Evolutionary conservation across 2,113 vertebrate species (phyloP), one percentile per base, ranked within the genome.

Genomic region (Phalacrocorax carbo): DNA sequence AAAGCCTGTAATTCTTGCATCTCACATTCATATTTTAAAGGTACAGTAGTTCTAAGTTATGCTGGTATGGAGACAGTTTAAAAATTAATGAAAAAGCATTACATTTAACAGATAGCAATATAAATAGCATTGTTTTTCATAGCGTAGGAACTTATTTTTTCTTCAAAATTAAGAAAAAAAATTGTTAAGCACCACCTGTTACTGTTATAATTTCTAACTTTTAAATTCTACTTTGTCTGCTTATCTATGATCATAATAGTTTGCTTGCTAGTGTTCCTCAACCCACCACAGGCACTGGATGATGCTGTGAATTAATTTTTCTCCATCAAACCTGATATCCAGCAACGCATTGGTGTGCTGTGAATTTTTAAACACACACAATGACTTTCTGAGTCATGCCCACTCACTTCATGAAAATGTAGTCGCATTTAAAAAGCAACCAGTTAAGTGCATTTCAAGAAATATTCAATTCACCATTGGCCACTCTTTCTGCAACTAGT

Each of bases 21-120:
- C 57, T 93, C n/a, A 61, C 90, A 93, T 94, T 69, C n/a, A 88
- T 95, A 92, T 95, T 96, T 96, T 88, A 96, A 95, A 95, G 54
- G 36, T 90, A 85, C 61, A 91, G 46, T 38, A 93, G 70, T 94
- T 95, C 55, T 40, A 62, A 93, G 58, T 57, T 81, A 82, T 15
- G 20, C 62, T 73, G 69, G 65, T 87, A 94, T 73, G 32, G 48
- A 92, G 70, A 73, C 12, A 73, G 26, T 40, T 95, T 82, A 85
- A 95, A 95, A 90, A 86, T 77, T 94, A 58, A 95, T 85, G 58
- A 57, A 84, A 57, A 3, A 76, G 16, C 32, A 85, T 64, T 38
- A 58, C 42, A 76, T 76, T 89, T 55, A 91, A 87, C 44, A 82
- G 69, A 48, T 7, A 79, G 38, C 38, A 76, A 78, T 44, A 82